These are phyloP conservation scores for Pammene aurita DNA, from an alignment of 2,888 invertebrate genomes.

Conservation along the genomic window DNA sequence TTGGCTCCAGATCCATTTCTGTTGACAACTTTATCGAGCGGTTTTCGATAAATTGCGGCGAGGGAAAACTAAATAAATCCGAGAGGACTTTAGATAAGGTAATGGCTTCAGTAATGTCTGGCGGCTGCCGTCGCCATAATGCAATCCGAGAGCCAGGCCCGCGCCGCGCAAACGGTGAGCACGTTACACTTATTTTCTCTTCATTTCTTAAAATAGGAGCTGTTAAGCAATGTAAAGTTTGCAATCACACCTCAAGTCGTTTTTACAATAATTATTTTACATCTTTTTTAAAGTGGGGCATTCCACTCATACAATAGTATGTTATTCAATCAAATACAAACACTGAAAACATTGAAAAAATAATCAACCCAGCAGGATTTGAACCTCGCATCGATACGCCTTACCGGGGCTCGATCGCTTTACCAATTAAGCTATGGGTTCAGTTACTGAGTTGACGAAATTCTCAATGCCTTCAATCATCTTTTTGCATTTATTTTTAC, in stretches of 20 bases:
- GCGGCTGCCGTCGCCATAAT: constrained; percentile 76
- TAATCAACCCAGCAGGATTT: no score
- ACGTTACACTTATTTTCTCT: constrained; percentile 48
- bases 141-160: constrained; percentile 76
- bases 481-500: no score
- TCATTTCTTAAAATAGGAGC: constrained; percentile 43
- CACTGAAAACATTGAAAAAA: no score
- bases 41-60: constrained; percentile 83
- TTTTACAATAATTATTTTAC: no score
- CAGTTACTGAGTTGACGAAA: no score
- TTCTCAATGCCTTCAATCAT: no score
- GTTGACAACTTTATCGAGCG: constrained; percentile 83
- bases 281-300: no score
- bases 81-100: constrained; percentile 83
- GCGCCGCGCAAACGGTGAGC: constrained; percentile 58
- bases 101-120: constrained; percentile 82
- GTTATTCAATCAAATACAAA: no score
- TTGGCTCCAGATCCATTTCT: constrained; percentile 81
- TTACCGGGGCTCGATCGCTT: no score
- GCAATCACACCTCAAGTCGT: constrained; percentile 19
- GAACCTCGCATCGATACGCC: no score
- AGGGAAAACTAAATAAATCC: constrained; percentile 84
- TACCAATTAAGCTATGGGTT: no score
- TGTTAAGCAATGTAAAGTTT: constrained; percentile 15
- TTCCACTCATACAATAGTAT: no score